These are phyloP conservation scores for Porphyrio hochstetteri DNA, from an alignment of 2,113 vertebrate species.

Conservation along the genomic window DNA sequence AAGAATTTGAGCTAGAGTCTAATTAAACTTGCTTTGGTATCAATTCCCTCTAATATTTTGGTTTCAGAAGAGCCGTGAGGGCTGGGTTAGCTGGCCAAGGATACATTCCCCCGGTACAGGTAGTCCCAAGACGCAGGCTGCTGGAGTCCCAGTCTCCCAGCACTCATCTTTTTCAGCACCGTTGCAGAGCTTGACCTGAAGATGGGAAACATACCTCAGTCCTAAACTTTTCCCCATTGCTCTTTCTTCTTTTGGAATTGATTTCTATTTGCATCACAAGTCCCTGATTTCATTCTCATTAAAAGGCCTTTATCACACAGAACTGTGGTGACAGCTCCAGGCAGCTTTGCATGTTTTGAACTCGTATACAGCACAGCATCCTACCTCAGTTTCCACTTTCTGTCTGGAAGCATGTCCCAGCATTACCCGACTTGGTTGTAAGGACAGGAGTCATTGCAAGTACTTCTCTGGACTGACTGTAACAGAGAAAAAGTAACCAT, in stretches of 20 bases:
- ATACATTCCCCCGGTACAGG: not conserved
- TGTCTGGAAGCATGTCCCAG: not conserved
- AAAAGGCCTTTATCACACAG: not conserved
- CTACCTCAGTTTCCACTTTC: constrained; percentile 38
- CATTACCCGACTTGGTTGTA: not conserved
- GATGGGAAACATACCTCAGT: not conserved
- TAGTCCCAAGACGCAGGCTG: not conserved
- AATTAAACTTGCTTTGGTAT: not conserved
- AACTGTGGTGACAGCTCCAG: constrained; percentile 35
- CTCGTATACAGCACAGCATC: not conserved
- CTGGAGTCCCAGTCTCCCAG: not conserved
- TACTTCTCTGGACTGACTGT: not conserved
- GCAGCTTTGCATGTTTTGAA: not conserved
- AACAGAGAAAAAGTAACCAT: constrained; percentile 29
- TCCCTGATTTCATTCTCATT: not conserved
- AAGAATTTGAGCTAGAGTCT: not conserved
- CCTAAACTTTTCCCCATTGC: not conserved
- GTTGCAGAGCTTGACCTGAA: not conserved
- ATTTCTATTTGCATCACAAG: not conserved
- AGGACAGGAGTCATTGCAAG: not conserved
- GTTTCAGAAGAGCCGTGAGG: not conserved
- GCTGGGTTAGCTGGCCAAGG: not conserved
- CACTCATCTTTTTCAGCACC: not conserved
- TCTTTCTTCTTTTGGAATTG: not conserved
- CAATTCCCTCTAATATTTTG: not conserved